These are phyloP conservation scores for Lophotriccus pileatus DNA, from an alignment of 2,797 vertebrate genomes.

Conservation along the genomic window DNA sequence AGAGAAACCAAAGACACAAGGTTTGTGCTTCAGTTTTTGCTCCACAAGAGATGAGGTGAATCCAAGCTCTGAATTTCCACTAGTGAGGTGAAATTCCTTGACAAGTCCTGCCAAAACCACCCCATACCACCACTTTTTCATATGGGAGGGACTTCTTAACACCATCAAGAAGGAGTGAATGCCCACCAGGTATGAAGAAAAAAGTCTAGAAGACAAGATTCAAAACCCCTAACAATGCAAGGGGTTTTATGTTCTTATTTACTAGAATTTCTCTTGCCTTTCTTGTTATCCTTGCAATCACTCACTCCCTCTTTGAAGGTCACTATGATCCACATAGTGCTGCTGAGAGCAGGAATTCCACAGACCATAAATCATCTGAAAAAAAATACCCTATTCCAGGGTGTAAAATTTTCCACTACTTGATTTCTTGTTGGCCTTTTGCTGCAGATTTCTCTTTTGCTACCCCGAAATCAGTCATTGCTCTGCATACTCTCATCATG, in stretches of 20 bases:
- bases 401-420: not conserved
- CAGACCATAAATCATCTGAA: not conserved
- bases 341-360: not conserved
- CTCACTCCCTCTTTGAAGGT: not conserved
- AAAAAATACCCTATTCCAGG: not conserved
- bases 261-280: not conserved
- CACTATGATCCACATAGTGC: not conserved
- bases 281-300: not conserved
- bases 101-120: not conserved
- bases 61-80: not conserved
- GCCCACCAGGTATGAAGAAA: not conserved
- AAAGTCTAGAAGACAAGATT: not conserved
- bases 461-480: not conserved
- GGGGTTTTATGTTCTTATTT: not conserved
- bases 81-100: not conserved
- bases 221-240: not conserved
- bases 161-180: not conserved
- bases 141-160: not conserved
- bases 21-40: not conserved
- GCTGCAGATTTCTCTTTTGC: not conserved
- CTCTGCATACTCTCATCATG: not conserved
- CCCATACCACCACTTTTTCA: accelerated
- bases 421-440: not conserved
- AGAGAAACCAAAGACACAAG: not conserved
- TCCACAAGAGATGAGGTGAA: not conserved